Conservation (phyloP, 2,113 vertebrate species). For the Ptyas mucosa region DNA sequence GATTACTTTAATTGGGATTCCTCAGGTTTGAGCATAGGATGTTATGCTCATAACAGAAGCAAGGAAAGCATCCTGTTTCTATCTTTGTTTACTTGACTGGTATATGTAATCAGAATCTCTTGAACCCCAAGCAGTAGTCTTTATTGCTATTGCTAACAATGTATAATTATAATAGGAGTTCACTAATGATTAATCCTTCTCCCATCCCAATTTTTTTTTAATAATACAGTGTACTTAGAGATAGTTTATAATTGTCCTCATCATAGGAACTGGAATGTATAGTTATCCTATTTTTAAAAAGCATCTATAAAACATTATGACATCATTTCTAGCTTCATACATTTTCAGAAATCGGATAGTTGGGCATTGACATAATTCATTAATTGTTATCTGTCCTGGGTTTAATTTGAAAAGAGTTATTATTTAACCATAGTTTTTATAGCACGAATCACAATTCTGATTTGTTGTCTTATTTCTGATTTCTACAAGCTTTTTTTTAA, state of each 20-base stretch:
- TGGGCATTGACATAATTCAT: constrained; percentile 4
- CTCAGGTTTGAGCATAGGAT: not conserved
- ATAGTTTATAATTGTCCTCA: not conserved
- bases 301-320: not conserved
- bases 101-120: not conserved
- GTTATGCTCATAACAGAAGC: not conserved
- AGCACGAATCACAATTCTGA: not conserved
- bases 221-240: not conserved
- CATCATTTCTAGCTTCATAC: not conserved
- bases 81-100: not conserved
- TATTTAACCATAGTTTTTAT: not conserved
- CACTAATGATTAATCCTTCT: not conserved
- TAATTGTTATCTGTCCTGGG: not conserved
- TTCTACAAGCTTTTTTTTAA: not conserved
- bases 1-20: not conserved
- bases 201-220: not conserved
- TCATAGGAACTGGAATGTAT: not conserved
- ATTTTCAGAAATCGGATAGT: not conserved
- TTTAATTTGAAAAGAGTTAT: constrained; percentile 4
- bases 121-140: not conserved
- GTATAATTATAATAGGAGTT: not conserved
- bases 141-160: not conserved
- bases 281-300: not conserved
- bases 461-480: not conserved
- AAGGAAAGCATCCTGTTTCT: not conserved